Evolutionary conservation across 2,797 vertebrate genomes (phyloP).

Genomic region (Artibeus jamaicensis): DNA sequence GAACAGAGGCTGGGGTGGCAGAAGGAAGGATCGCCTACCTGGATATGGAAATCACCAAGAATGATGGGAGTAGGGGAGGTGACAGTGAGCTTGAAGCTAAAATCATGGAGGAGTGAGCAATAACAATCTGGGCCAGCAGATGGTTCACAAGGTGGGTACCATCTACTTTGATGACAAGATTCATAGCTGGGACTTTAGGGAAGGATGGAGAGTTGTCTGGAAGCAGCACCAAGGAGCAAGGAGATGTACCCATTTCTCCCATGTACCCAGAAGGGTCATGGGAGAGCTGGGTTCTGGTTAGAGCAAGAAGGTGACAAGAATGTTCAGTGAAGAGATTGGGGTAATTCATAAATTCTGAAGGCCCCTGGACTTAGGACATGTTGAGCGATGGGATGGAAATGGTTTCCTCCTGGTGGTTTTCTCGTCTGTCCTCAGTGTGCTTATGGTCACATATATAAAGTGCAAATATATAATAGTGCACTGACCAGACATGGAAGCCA

Average conservation of each 20-base stretch:
- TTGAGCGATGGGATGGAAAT: neutral
- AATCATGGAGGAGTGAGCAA: neutral
- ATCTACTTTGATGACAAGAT: neutral
- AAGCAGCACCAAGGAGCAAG: neutral
- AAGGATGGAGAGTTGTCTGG: neutral
- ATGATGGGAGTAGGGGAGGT: neutral
- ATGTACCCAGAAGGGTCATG: neutral
- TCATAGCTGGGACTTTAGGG: neutral
- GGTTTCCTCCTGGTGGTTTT: neutral
- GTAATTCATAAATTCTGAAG: neutral
- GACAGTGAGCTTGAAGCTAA: neutral
- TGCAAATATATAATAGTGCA: neutral
- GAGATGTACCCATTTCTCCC: neutral
- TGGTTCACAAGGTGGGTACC: fast-evolving
- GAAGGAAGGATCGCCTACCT: neutral
- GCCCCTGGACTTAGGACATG: neutral
- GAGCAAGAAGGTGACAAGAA: neutral
- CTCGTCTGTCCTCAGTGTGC: neutral
- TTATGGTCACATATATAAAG: neutral
- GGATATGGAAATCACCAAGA: neutral
- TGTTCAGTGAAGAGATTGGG: neutral
- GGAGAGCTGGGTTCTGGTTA: neutral
- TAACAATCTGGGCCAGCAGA: neutral
- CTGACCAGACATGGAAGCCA: neutral
- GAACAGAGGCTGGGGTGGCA: neutral